Evolutionary conservation across 1,140 invertebrate genomes (phyloP), one percentile per base, ranked within the genome.

Genomic region (Papilio dardanus): DNA sequence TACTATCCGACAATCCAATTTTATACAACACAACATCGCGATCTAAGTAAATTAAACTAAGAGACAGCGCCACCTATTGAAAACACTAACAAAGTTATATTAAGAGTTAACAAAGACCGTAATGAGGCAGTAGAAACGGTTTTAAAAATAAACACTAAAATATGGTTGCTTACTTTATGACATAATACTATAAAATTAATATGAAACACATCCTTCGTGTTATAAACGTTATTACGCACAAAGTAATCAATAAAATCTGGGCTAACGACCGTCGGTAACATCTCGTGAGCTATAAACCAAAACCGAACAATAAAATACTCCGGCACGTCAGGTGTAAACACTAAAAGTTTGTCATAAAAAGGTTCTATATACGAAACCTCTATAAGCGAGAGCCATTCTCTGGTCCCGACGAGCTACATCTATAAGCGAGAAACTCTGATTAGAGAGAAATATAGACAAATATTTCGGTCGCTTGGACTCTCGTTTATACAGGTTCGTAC

Each of bases 301-400:
- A 62, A 21, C 54, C 54, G 24, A 28, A 62, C 54, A 62, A 62
- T 62, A 62, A 62, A 62, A 62, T 62, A 62, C 54, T 62, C 30
- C 24, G 54, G 24, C 10, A 62, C 54, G 54, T 62, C 54, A 62
- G 54, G 54, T 62, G 54, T 62, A 62, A 54, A 21, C 50, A 54
- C 50, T 54, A 54, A 62, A 62, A 62, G 12, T 62, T 19, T 62
- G 24, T 62, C 54, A 62, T 62, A 62, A 62, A 62, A 62, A 46
- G 42, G 42, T 46, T n/a, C 42, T 42, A 16, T 16, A 37, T 46
- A 46, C n/a, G n/a, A n/a, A n/a, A n/a, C n/a, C n/a, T n/a, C n/a
- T n/a, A n/a, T n/a, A n/a, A n/a, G n/a, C n/a, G n/a, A n/a, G n/a
- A n/a, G n/a, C n/a, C n/a, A n/a, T n/a, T n/a, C n/a, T n/a, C n/a